These are phyloP conservation scores for Eptesicus fuscus DNA, from an alignment of 2,113 vertebrate species.

Conservation along the genomic window DNA sequence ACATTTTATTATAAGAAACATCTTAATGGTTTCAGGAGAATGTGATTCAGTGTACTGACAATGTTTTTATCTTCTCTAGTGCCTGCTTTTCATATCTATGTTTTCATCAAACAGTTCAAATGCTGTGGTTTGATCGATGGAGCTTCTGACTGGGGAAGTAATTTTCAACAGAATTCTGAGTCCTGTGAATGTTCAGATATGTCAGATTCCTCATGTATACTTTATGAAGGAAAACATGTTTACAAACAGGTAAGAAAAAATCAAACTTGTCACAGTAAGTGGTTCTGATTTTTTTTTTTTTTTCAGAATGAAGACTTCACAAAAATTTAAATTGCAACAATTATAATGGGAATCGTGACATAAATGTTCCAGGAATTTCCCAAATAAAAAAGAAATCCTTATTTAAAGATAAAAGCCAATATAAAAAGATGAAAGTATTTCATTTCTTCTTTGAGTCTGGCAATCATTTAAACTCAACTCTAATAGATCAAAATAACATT, in stretches of 20 bases:
- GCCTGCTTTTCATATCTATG: not conserved
- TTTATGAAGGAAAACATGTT: accelerated
- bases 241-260: constrained; percentile 63
- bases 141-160: constrained; percentile 72
- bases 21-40: not conserved
- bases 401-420: not conserved
- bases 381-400: not conserved
- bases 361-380: not conserved
- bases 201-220: not conserved
- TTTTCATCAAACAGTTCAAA: constrained; percentile 73
- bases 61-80: not conserved
- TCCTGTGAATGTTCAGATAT: constrained; percentile 58
- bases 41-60: not conserved
- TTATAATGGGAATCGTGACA: not conserved
- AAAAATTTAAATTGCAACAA: constrained; percentile 11
- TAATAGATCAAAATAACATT: not conserved
- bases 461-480: constrained; percentile 2
- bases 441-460: not conserved
- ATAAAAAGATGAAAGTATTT: constrained; percentile 13
- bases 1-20: not conserved
- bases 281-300: not conserved
- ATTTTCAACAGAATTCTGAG: accelerated
- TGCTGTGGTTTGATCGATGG: constrained; percentile 81
- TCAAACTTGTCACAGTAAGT: not conserved
- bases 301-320: not conserved